Base-by-base conservation (phyloP, 1,140 invertebrate species). In the Camponotus pennsylvanicus region DNA sequence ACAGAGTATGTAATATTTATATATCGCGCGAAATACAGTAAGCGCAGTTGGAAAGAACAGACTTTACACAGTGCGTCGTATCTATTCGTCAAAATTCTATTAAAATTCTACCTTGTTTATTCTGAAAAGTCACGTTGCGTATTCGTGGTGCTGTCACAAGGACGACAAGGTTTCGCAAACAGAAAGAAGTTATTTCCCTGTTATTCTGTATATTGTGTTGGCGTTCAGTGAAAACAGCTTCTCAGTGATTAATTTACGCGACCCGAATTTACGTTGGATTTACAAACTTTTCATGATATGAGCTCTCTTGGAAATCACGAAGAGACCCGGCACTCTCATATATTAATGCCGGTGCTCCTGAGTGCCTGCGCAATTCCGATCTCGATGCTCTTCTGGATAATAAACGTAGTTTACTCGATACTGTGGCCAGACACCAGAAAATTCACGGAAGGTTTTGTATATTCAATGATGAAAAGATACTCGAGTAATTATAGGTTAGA, bases 321-420 rank as follows among this genome's bases (percentile, higher is more conserved):
- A 0, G 73, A 90, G 1, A 57, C 59, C 15, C 49, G 69, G 45
- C 78, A 42, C n/a, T 92, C 90, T 21, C 70, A 86, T 13, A 88
- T 95, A 88, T 93, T 97, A 84, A 90, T 97, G 88, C 96, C 96
- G 37, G 95, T 97, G 5, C 86, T 97, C 5, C 92, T 97, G 37
- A 96, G 96, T 91, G 96, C 96, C 7, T 93, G 97, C 67, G 96
- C 97, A 6, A 97, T 98, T 88, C 97, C 97, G 32, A 84, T 97
- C 15, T 97, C 97, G 0, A 96, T 97, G 95, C 95, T 97, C 3
- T 96, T 97, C 94, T 98, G 97, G 97, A 95, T 96, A 85, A 95
- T 96, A 59, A 97, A 97, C 92, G 94, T 97, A 66, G 95, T 96
- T 18, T 96, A 97, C 91, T 96, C 96, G 0, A 96, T 96, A 87